These are phyloP conservation scores for Ecliptopera silaceata DNA, from an alignment of 2,888 invertebrate genomes.

Conservation along the genomic window DNA sequence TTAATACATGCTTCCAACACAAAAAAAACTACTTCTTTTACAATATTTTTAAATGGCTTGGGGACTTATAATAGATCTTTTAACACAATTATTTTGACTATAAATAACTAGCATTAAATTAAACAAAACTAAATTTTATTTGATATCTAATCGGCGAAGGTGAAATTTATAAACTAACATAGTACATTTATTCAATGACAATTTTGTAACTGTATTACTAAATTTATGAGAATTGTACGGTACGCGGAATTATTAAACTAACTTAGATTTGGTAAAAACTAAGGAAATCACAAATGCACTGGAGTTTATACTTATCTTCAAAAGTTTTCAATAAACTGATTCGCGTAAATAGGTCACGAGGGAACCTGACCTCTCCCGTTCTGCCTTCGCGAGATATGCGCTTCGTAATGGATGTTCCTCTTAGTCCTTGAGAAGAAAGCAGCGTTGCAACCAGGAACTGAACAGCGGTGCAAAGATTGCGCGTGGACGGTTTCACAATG, in stretches of 20 bases:
- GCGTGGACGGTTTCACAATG: slow-evolving; percentile 88
- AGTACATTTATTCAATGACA: not conserved
- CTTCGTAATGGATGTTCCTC: slow-evolving; percentile 89
- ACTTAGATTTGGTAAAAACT: slow-evolving; percentile 66
- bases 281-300: slow-evolving; percentile 76
- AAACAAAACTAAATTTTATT: too few relatives aligned
- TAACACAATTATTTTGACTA: too few relatives aligned
- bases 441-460: slow-evolving; percentile 89
- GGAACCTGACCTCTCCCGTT: slow-evolving; percentile 60
- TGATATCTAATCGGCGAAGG: too few relatives aligned
- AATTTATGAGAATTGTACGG: slow-evolving; percentile 55
- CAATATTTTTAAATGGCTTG: not conserved
- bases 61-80: too few relatives aligned
- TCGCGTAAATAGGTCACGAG: slow-evolving; percentile 60
- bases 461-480: slow-evolving; percentile 88
- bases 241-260: slow-evolving; percentile 42
- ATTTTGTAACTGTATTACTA: not conserved
- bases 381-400: slow-evolving; percentile 78
- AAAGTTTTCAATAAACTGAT: slow-evolving; percentile 23
- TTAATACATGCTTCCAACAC: not conserved
- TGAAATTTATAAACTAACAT: not conserved
- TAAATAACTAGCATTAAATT: too few relatives aligned
- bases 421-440: slow-evolving; percentile 91
- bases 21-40: not conserved
- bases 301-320: slow-evolving; percentile 44